phyloP scores from a whole-genome alignment of 2,888 invertebrate genomes.

The Chalcosyrphus nemorum region DNA sequence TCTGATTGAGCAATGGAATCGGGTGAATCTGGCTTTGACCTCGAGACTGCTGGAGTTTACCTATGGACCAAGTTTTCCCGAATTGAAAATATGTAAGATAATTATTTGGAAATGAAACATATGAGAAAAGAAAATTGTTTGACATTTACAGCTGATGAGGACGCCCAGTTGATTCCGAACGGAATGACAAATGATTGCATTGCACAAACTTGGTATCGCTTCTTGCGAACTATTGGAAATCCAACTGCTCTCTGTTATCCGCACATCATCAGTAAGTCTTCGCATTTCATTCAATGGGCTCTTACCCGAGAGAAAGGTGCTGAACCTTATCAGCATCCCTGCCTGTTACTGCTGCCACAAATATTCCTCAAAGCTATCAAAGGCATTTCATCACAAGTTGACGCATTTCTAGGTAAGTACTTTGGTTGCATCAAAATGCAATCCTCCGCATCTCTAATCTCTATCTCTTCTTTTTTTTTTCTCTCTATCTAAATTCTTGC shows the following conservation, averaged over 20 bases:
- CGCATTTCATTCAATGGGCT: conserved; percentile 89
- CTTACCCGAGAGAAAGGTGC: conserved; percentile 88
- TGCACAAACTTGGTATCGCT: conserved; percentile 97
- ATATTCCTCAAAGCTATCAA: conserved; percentile 97
- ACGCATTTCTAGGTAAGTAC: conserved; percentile 94
- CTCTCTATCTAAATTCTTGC: conserved; percentile 38
- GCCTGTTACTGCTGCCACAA: conserved; percentile 90
- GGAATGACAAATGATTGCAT: conserved; percentile 95
- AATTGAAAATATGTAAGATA: conserved; percentile 88
- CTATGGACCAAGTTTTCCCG: conserved; percentile 93
- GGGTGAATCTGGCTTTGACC: conserved; percentile 94
- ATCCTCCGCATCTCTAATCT: neutral
- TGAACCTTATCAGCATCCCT: conserved; percentile 96
- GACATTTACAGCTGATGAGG: conserved; percentile 89
- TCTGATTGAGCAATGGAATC: conserved; percentile 96
- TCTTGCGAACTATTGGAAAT: conserved; percentile 96
- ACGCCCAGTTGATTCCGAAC: conserved; percentile 89
- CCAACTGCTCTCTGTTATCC: conserved; percentile 96
- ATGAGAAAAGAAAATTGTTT: neutral
- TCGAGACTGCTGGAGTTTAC: conserved; percentile 92
- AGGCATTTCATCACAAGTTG: conserved; percentile 95
- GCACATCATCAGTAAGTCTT: conserved; percentile 87
- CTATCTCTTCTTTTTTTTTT: conserved; percentile 1
- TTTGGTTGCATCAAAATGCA: no score
- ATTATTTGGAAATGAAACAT: no score